Evolutionary conservation across 2,888 invertebrate genomes (phyloP).

Genomic region (Drosophila subquinaria): DNA sequence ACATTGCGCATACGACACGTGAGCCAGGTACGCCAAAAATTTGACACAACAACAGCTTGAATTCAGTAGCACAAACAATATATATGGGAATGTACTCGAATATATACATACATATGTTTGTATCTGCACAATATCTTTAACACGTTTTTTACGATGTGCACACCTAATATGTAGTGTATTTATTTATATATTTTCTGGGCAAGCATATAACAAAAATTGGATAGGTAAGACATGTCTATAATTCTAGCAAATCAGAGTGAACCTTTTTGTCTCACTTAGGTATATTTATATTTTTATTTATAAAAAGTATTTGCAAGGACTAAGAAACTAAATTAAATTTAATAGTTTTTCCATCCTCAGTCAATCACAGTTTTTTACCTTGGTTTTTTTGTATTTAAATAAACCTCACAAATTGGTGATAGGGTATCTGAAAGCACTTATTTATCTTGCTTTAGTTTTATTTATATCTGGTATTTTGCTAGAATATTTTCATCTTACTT

Average conservation of each 20-base stretch:
- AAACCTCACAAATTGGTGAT: background rate
- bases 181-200: background rate
- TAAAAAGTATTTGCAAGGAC: background rate
- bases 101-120: background rate
- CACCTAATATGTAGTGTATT: constrained; percentile 16
- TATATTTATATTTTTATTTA: too few species aligned
- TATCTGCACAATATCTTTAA: constrained; percentile 15
- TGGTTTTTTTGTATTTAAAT: too few species aligned
- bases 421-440: background rate
- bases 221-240: background rate
- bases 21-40: constrained; percentile 7
- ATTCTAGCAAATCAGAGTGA: constrained; percentile 1
- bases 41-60: background rate
- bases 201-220: background rate
- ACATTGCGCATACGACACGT: constrained; percentile 57
- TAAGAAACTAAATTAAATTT: background rate
- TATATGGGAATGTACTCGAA: background rate
- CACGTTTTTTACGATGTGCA: constrained; percentile 18
- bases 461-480: constrained; percentile 27
- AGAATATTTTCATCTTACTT: constrained; percentile 15
- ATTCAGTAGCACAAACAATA: constrained; percentile 3
- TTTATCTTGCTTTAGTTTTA: constrained; percentile 19
- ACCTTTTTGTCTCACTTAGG: constrained; percentile 8
- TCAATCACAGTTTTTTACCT: too few species aligned
- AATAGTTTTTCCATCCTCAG: too few species aligned